phyloP scores from a whole-genome alignment of 1,140 invertebrate genomes.

The Chelonus insularis region DNA sequence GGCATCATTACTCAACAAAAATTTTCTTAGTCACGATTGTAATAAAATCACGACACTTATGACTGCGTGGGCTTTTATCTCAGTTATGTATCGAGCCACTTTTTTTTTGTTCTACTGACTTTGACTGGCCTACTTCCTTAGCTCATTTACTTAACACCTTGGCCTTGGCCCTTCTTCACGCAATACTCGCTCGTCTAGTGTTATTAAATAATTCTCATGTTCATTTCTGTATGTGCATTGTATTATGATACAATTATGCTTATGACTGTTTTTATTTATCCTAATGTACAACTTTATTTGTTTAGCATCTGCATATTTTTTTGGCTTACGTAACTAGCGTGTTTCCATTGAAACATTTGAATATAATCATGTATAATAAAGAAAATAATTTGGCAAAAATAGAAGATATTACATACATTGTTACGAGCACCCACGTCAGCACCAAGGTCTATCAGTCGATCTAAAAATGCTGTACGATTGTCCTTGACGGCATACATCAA shows the following conservation, averaged over 20 bases:
- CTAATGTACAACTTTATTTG: too few relatives aligned
- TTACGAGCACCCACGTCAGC: slow-evolving; percentile 88
- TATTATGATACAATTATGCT: slow-evolving; percentile 29
- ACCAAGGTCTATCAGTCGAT: slow-evolving; percentile 88
- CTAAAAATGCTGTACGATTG: slow-evolving; percentile 85
- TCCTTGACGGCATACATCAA: slow-evolving; percentile 95
- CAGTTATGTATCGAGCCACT: slow-evolving; percentile 31
- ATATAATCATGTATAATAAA: background rate
- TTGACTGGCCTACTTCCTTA: slow-evolving; percentile 43
- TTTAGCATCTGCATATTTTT: too few relatives aligned
- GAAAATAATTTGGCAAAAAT: background rate
- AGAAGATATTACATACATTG: slow-evolving; percentile 71
- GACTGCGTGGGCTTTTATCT: background rate
- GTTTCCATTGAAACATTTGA: background rate
- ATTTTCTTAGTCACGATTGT: slow-evolving; percentile 26
- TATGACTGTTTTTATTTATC: background rate
- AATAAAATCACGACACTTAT: background rate
- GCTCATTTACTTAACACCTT: slow-evolving; percentile 42
- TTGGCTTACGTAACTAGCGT: too few relatives aligned
- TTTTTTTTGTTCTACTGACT: slow-evolving; percentile 40
- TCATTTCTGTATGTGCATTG: slow-evolving; percentile 17
- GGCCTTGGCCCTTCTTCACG: slow-evolving; percentile 59
- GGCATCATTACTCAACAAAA: slow-evolving; percentile 30
- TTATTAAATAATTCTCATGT: background rate
- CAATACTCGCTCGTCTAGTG: slow-evolving; percentile 35